These are phyloP conservation scores for Diploptera punctata DNA, from an alignment of 2,888 invertebrate genomes.

Conservation along the genomic window DNA sequence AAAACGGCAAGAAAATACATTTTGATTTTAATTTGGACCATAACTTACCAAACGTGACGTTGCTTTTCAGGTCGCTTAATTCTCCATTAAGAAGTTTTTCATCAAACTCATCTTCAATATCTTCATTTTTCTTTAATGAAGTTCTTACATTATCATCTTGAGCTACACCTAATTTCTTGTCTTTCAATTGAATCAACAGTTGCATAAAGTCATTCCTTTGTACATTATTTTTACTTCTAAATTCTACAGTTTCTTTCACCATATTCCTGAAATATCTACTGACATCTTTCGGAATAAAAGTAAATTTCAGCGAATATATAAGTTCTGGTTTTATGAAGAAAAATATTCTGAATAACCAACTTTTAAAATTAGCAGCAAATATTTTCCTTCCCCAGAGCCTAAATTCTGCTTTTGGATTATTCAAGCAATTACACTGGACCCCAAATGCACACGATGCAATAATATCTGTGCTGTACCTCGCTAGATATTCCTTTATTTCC, in stretches of 20 bases:
- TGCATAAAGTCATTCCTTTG: background rate
- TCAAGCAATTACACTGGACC: slow-evolving; percentile 51
- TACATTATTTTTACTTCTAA: background rate
- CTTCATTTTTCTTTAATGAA: too few species aligned
- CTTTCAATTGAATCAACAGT: background rate
- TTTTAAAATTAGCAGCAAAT: slow-evolving; percentile 47
- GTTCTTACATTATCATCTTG: too few species aligned
- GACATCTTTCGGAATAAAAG: background rate
- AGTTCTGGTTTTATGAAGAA: background rate
- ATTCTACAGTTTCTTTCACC: background rate
- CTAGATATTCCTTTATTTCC: slow-evolving; percentile 49
- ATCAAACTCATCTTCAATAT: too few species aligned
- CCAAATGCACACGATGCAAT: slow-evolving; percentile 59
- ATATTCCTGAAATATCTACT: background rate
- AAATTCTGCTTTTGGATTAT: slow-evolving; percentile 53
- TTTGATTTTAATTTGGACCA: too few species aligned
- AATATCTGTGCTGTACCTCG: slow-evolving; percentile 55
- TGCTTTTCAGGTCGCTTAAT: too few species aligned
- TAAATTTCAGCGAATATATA: slow-evolving; percentile 21
- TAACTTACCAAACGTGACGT: too few species aligned
- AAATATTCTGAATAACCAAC: slow-evolving; percentile 49
- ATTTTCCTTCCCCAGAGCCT: slow-evolving; percentile 48
- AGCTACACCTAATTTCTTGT: too few species aligned
- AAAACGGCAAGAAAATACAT: too few species aligned
- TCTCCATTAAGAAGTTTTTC: too few species aligned